These are phyloP conservation scores for Anastrepha ludens DNA, from an alignment of 1,140 invertebrate genomes.

Conservation along the genomic window DNA sequence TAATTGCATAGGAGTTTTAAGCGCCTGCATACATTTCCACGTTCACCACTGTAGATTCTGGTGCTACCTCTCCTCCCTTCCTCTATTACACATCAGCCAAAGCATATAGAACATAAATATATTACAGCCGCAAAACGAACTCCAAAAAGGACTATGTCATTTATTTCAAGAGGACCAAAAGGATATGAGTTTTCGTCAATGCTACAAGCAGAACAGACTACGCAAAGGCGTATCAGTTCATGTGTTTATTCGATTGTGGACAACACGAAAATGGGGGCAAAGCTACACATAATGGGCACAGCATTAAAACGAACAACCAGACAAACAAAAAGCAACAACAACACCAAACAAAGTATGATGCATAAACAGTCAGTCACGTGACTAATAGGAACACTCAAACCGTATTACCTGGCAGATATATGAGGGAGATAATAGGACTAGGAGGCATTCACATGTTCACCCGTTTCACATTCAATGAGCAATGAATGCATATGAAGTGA, in stretches of 20 bases:
- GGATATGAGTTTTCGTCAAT: neutral
- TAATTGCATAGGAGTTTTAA: too few species aligned
- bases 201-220: neutral
- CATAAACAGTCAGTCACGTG: neutral
- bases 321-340: neutral
- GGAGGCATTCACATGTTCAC: too few species aligned
- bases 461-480: constrained; percentile 25
- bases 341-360: neutral
- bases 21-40: too few species aligned
- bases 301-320: neutral
- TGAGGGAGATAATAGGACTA: neutral
- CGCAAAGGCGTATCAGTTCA: neutral
- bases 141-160: neutral
- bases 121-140: neutral
- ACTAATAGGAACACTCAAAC: neutral
- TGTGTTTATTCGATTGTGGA: neutral
- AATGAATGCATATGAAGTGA: constrained; percentile 36
- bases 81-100: too few species aligned
- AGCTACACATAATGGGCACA: neutral
- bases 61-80: neutral
- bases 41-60: neutral
- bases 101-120: too few species aligned
- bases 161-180: neutral
- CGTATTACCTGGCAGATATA: neutral
- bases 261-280: constrained; percentile 14